Evolutionary conservation across 2,797 vertebrate species (phyloP), one percentile per base, ranked within the genome.

Genomic region (Thamnophis elegans): DNA sequence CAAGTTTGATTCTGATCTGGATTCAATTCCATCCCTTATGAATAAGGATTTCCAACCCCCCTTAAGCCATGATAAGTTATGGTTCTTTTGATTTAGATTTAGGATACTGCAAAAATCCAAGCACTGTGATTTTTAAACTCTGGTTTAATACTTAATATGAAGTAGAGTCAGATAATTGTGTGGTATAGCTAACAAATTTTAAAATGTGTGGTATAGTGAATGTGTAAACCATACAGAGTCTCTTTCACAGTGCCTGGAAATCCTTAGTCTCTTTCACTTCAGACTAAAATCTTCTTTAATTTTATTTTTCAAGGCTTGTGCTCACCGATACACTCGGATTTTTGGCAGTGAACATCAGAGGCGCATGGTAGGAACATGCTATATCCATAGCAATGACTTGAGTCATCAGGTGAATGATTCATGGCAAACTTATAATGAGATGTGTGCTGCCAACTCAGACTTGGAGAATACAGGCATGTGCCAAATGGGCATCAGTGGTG

Each of bases 301-400:
- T 86, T 47, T 7, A 28, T 92, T 51, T 93, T 93, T 92, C 32
- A 96, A 99, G 99, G 98, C 98, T 9, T 99, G 99, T 2, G 99
- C 98, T 10, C 99, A 99, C 94, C 98, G 99, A 26, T 99, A 99
- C 85, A 98, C 98, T 47, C 98, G 97, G 95, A 96, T 99, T 93
- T 95, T 98, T 0, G 98, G 97, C 36, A 8, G 65, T 0, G 98
- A 98, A 90, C 98, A 98, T n/a, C 98, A 99, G 96, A 94, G 97
- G 36, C 97, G 97, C 73, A 99, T 99, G 99, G 98, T 99, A 20
- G 99, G 99, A 42, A 98, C 98, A 92, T 99, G 99, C 96, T 99
- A 97, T 0, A 98, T 99, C 87, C 96, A 98, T 26, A 97, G 99
- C 60, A 99, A 98, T 0, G 97, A 99, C 97, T 97, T 99, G 32